These are phyloP conservation scores for Morone saxatilis DNA, from an alignment of 2,113 vertebrate genomes.

Conservation along the genomic window DNA sequence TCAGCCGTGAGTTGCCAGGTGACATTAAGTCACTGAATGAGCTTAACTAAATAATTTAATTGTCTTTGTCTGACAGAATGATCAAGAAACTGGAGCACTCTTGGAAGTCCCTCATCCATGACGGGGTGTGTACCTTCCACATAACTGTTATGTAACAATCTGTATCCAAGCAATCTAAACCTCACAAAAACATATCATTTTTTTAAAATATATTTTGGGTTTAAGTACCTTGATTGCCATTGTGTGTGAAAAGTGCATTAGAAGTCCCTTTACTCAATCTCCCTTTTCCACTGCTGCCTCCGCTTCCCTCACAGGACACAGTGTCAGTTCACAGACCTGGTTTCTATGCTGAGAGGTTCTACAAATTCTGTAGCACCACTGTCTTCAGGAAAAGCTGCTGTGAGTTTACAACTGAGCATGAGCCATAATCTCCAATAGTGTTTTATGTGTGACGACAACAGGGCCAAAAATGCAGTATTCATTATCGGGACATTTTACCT, in stretches of 20 bases:
- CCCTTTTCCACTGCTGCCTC: neutral
- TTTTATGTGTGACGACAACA: neutral
- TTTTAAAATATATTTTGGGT: too few species aligned
- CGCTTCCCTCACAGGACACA: conserved; percentile 87
- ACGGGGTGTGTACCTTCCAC: conserved; percentile 89
- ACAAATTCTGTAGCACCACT: conserved; percentile 93
- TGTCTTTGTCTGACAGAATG: conserved; percentile 84
- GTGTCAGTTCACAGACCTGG: conserved; percentile 97
- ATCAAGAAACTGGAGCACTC: conserved; percentile 98
- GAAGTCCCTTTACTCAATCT: neutral
- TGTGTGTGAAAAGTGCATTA: neutral
- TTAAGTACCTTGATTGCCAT: neutral
- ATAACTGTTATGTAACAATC: conserved; percentile 5
- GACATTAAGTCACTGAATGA: conserved; percentile 12
- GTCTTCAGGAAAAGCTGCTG: conserved; percentile 97
- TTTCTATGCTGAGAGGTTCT: conserved; percentile 98
- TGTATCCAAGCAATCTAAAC: too few species aligned
- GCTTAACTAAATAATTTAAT: conserved; percentile 46
- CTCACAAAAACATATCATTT: too few species aligned
- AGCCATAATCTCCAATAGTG: neutral
- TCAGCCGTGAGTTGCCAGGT: conserved; percentile 25
- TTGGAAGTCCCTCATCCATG: conserved; percentile 98
- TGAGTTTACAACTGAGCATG: conserved; percentile 80
- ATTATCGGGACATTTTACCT: too few species aligned
- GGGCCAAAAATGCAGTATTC: neutral